These are phyloP conservation scores for Horisme vitalbata DNA, from an alignment of 2,888 invertebrate genomes.

Conservation along the genomic window DNA sequence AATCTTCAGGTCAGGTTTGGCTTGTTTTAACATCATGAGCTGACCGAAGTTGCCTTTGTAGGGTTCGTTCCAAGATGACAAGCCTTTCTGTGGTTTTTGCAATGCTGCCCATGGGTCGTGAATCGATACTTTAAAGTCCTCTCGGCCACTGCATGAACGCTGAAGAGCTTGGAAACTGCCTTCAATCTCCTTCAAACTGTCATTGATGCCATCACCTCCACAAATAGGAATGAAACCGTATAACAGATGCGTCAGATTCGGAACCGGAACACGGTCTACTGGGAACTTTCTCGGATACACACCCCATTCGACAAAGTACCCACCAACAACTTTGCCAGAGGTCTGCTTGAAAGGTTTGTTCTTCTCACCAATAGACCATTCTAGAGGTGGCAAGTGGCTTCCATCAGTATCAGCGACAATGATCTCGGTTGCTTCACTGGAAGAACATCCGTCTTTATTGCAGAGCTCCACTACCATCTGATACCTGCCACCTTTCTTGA, in stretches of 20 bases:
- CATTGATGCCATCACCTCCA: slow-evolving; percentile 77
- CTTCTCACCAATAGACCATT: slow-evolving; percentile 65
- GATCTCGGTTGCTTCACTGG: slow-evolving; percentile 69
- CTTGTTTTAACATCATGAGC: slow-evolving; percentile 74
- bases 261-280: slow-evolving; percentile 69
- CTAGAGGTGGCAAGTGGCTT: slow-evolving; percentile 73
- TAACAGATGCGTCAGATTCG: slow-evolving; percentile 71
- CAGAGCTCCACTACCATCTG: slow-evolving; percentile 73
- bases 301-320: slow-evolving; percentile 78
- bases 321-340: slow-evolving; percentile 74
- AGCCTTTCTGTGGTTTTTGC: slow-evolving; percentile 74
- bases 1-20: slow-evolving; percentile 71
- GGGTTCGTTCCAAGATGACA: slow-evolving; percentile 76
- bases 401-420: slow-evolving; percentile 76
- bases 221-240: slow-evolving; percentile 78
- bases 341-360: slow-evolving; percentile 77
- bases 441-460: slow-evolving; percentile 70
- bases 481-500: slow-evolving; percentile 74
- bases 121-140: slow-evolving; percentile 75
- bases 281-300: slow-evolving; percentile 77
- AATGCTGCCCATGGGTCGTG: slow-evolving; percentile 79
- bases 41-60: slow-evolving; percentile 79
- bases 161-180: slow-evolving; percentile 77
- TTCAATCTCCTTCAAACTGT: slow-evolving; percentile 78
- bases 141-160: slow-evolving; percentile 73